Conservation (phyloP, 2,113 vertebrate species). For the Heptranchias perlo region DNA sequence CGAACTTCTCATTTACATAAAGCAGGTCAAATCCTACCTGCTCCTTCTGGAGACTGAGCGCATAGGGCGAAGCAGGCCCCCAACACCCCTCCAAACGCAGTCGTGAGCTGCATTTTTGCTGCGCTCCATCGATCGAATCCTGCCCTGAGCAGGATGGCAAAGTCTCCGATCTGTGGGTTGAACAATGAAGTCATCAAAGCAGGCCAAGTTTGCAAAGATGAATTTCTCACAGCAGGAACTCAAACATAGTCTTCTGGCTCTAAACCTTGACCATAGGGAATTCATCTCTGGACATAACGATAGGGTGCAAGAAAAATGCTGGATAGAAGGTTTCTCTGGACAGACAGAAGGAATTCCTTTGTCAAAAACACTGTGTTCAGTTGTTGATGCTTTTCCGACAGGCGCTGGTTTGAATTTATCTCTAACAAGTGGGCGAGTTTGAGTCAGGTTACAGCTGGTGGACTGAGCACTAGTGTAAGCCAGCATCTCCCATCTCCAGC, state of each 20-base stretch:
- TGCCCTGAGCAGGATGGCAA: slow-evolving; percentile 90
- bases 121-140: slow-evolving; percentile 96
- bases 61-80: slow-evolving; percentile 87
- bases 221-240: not conserved
- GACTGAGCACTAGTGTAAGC: not conserved
- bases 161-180: slow-evolving; percentile 81
- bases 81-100: slow-evolving; percentile 82
- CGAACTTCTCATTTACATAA: not conserved
- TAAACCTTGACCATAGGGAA: not conserved
- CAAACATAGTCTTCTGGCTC: not conserved
- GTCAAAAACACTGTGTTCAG: not conserved
- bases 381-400: not conserved
- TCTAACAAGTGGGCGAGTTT: not conserved
- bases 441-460: not conserved
- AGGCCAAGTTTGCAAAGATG: not conserved
- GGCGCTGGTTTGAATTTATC: not conserved
- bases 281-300: not conserved
- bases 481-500: not conserved
- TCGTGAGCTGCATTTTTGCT: slow-evolving; percentile 89
- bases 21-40: slow-evolving; percentile 59
- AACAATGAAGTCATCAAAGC: not conserved
- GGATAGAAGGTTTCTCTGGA: no score
- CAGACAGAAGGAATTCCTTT: not conserved
- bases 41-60: slow-evolving; percentile 81
- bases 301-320: not conserved